Evolutionary conservation across 2,888 invertebrate genomes (phyloP), one percentile per base, ranked within the genome.

Genomic region (Drosophila hamatofila): DNA sequence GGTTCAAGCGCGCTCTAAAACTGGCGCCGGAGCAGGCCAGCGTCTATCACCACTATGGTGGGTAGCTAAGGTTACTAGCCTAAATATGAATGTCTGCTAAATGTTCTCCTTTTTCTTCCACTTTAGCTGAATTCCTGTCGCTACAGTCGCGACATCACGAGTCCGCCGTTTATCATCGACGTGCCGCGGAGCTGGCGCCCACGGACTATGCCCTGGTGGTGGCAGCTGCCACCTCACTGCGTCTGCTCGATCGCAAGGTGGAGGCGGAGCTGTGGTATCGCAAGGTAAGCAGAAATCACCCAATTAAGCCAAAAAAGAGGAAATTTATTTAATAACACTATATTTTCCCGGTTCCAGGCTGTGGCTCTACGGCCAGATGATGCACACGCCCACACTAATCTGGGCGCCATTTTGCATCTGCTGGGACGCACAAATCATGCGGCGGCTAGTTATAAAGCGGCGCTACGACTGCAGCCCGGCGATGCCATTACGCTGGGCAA

Each of bases 321-420:
- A 25, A 12, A 7, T 12, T 6, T 0, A 0, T 18, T n/a, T 33
- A 37, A 35, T 3, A 16, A 1, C 41, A 21, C 6, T 0, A 1
- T 0, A n/a, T 7, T 3, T 18, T 21, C 2, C 25, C 1, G 23
- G 6, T 5, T 35, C 1, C 49, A 93, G 93, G 93, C 94, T 54
- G 93, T 93, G 8, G 91, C 91, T 21, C 74, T 94, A 56, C 92
- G 93, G 76, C 94, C 94, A 0, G 93, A 97, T 96, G 97, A 98
- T 90, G 96, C 98, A 0, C 95, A 97, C 80, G 97, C 97, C 67
- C 97, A 98, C 93, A 97, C 98, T 89, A 98, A 99, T 93, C 94
- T 98, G 64, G 99, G 98, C 27, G 98, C 98, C 66, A 98, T 99
- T 91, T 94, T 98, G 68, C 98, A 99, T 93, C 94, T 98, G 79